phyloP scores from a whole-genome alignment of 2,797 vertebrate species.

The Austrolebias charrua region DNA sequence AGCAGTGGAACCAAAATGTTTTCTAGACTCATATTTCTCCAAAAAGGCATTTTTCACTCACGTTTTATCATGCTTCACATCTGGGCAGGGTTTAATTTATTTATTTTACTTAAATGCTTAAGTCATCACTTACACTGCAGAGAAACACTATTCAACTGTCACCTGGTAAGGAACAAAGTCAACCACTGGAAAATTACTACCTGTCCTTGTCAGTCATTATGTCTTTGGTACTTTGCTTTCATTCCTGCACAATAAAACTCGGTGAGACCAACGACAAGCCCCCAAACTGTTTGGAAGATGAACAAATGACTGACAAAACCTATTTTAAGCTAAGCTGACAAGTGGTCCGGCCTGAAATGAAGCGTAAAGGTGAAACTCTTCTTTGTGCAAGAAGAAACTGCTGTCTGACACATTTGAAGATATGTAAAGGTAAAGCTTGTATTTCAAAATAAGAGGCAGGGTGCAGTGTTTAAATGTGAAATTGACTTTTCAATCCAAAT shows the following conservation, averaged over 20 bases:
- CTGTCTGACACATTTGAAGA: too few relatives aligned
- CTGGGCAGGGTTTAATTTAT: constrained; percentile 38
- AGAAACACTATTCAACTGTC: constrained; percentile 40
- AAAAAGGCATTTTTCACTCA: background rate
- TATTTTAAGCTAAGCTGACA: constrained; percentile 5
- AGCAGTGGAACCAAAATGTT: background rate
- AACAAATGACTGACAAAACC: constrained; percentile 8
- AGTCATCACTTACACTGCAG: constrained; percentile 45
- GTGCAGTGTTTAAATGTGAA: too few relatives aligned
- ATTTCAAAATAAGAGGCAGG: too few relatives aligned
- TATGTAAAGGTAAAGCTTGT: too few relatives aligned
- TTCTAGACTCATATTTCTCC: constrained; percentile 4
- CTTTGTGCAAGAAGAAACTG: too few relatives aligned
- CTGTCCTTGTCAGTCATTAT: constrained; percentile 47
- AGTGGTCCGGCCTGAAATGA: background rate
- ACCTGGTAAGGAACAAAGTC: constrained; percentile 37
- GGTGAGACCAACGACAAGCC: constrained; percentile 6
- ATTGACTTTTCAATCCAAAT: background rate
- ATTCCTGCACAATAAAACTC: constrained; percentile 11
- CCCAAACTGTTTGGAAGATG: constrained; percentile 18
- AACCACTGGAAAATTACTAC: constrained; percentile 59
- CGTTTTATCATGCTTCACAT: constrained; percentile 32
- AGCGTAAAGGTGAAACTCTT: too few relatives aligned
- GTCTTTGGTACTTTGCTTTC: constrained; percentile 23
- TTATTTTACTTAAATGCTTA: constrained; percentile 48